These are phyloP conservation scores for Mesodorylaimus sp. DNA, from an alignment of 2,888 invertebrate species.

Conservation along the genomic window DNA sequence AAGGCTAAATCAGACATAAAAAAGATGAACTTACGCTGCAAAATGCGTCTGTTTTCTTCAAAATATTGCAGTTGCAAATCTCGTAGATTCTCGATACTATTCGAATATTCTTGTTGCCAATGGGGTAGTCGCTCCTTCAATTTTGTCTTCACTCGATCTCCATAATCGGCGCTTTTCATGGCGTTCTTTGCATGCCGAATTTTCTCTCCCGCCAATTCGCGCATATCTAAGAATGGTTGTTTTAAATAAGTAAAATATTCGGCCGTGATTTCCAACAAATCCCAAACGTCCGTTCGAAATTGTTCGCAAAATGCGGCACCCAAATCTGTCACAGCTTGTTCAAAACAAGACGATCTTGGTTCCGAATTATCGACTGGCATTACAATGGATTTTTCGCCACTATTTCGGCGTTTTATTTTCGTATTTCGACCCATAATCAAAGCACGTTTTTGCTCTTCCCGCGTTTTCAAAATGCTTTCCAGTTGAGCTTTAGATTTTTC, in stretches of 20 bases:
- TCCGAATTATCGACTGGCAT: no score
- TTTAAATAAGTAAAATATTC: slow-evolving; percentile 1
- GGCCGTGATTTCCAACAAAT: slow-evolving; percentile 4
- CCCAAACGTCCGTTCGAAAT: neutral
- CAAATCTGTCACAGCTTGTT: no score
- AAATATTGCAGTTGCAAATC: neutral
- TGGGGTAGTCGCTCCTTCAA: neutral
- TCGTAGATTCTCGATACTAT: neutral
- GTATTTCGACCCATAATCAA: no score
- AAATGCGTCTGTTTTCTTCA: neutral
- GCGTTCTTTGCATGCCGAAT: no score
- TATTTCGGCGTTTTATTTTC: no score
- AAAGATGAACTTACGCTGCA: no score
- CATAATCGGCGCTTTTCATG: neutral
- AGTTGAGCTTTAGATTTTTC: neutral
- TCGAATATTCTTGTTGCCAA: neutral
- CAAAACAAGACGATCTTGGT: no score
- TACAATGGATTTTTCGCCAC: no score
- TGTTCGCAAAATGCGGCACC: no score
- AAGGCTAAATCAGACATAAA: no score
- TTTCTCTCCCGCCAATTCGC: slow-evolving; percentile 5
- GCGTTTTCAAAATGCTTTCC: no score
- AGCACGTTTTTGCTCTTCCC: no score
- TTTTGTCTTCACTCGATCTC: neutral
- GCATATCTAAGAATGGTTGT: slow-evolving; percentile 9